phyloP scores from a whole-genome alignment of 1,140 invertebrate genomes.

The Eueides isabella region DNA sequence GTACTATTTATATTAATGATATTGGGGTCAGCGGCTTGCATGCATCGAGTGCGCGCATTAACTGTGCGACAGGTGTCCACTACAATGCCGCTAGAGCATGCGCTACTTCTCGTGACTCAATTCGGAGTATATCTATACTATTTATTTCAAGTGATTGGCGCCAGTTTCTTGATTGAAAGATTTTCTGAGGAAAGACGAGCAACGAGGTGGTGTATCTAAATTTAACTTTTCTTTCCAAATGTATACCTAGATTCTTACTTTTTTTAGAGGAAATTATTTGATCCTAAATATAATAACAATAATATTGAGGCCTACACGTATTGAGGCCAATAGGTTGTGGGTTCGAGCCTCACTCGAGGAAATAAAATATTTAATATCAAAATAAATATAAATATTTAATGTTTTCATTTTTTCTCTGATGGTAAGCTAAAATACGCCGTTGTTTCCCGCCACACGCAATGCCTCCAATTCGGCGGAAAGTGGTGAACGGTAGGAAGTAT shows the following conservation, averaged over 20 bases:
- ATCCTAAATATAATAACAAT: too few relatives aligned
- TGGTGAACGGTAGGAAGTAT: too few relatives aligned
- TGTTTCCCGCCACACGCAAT: too few relatives aligned
- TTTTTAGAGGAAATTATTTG: too few relatives aligned
- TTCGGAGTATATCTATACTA: conserved; percentile 87
- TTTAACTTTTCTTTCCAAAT: neutral
- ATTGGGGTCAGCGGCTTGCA: conserved; percentile 80
- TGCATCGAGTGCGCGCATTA: conserved; percentile 77
- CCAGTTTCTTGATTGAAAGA: conserved; percentile 66
- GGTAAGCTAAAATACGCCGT: too few relatives aligned
- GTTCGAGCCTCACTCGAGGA: too few relatives aligned
- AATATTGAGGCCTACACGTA: too few relatives aligned
- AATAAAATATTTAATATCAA: too few relatives aligned
- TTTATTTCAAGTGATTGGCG: conserved; percentile 86
- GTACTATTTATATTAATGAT: conserved; percentile 84
- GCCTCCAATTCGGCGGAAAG: too few relatives aligned
- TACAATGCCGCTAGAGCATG: conserved; percentile 85
- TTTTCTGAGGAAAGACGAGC: conserved; percentile 61
- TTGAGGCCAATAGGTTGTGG: too few relatives aligned
- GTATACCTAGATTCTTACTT: neutral
- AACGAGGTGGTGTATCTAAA: conserved; percentile 54
- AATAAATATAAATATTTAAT: too few relatives aligned
- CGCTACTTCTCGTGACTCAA: conserved; percentile 86
- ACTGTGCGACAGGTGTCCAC: conserved; percentile 54
- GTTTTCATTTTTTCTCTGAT: too few relatives aligned